Conservation (phyloP, 2,888 invertebrate species). For the Ennomos erosarius region DNA sequence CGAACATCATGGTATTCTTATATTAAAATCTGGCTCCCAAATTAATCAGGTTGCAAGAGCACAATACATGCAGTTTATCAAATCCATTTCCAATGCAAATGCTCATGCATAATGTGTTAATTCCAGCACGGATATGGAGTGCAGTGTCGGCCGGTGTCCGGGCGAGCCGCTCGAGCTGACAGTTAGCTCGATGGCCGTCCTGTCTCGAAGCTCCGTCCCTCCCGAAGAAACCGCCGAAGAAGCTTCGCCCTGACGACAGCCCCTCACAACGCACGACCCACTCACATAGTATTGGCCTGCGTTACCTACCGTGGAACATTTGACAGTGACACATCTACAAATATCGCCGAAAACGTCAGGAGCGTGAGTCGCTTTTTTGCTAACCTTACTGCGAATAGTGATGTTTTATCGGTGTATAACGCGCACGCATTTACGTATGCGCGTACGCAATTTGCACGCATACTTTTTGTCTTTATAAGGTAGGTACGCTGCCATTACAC, state of each 20-base stretch:
- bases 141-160: constrained; percentile 74
- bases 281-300: constrained; percentile 7
- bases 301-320: constrained; percentile 12
- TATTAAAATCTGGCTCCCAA: no score
- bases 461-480: neutral
- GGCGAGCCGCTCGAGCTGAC: constrained; percentile 69
- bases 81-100: no score
- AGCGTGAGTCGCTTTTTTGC: constrained; percentile 15
- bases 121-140: constrained; percentile 78
- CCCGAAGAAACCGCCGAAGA: constrained; percentile 74
- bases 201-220: constrained; percentile 51
- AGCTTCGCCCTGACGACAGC: constrained; percentile 72
- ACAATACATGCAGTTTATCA: no score
- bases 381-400: neutral
- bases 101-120: neutral
- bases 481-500: constrained; percentile 7
- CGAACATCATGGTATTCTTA: no score
- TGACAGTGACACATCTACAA: neutral
- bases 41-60: no score
- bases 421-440: constrained; percentile 2
- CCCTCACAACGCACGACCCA: constrained; percentile 12
- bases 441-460: constrained; percentile 1
- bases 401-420: neutral
- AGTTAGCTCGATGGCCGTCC: constrained; percentile 57
- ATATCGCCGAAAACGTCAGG: neutral